Conservation (phyloP, 2,888 invertebrate genomes). For the Acrobasis suavella region DNA sequence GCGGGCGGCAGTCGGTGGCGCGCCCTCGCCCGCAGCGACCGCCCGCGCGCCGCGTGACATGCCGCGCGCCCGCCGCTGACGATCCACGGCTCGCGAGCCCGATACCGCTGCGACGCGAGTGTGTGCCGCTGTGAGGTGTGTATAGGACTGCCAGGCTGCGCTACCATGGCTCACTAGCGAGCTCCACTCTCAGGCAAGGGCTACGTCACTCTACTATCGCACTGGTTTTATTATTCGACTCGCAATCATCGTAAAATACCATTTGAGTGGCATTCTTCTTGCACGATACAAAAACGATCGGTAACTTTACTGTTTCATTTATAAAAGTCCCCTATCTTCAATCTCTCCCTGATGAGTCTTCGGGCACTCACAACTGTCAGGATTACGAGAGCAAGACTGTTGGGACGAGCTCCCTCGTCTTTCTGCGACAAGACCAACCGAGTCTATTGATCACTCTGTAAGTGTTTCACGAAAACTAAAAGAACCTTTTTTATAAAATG, state of each 20-base stretch:
- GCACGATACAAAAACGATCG: constrained; percentile 1
- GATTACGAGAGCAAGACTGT: too few relatives aligned
- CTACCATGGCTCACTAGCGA: constrained; percentile 24
- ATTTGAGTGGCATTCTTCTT: background rate
- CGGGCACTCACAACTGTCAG: too few relatives aligned
- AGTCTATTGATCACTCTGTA: too few relatives aligned
- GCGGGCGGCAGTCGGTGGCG: constrained; percentile 29
- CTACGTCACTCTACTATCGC: background rate
- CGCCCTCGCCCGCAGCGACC: constrained; percentile 36
- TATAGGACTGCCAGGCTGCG: constrained; percentile 22
- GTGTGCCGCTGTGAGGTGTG: constrained; percentile 28
- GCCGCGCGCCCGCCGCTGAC: constrained; percentile 32
- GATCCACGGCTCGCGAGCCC: constrained; percentile 23
- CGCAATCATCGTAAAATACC: constrained; percentile 6
- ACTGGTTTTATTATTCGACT: constrained; percentile 9
- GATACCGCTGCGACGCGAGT: constrained; percentile 25
- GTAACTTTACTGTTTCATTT: background rate
- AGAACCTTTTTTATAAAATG: too few relatives aligned
- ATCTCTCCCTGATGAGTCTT: too few relatives aligned
- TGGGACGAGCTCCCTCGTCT: too few relatives aligned
- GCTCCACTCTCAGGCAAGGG: constrained; percentile 20
- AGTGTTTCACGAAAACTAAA: too few relatives aligned
- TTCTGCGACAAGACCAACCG: too few relatives aligned
- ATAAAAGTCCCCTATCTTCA: background rate
- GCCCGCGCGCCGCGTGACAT: constrained; percentile 27